Conservation (phyloP, 2,113 vertebrate species). For the Podarcis cretensis region DNA sequence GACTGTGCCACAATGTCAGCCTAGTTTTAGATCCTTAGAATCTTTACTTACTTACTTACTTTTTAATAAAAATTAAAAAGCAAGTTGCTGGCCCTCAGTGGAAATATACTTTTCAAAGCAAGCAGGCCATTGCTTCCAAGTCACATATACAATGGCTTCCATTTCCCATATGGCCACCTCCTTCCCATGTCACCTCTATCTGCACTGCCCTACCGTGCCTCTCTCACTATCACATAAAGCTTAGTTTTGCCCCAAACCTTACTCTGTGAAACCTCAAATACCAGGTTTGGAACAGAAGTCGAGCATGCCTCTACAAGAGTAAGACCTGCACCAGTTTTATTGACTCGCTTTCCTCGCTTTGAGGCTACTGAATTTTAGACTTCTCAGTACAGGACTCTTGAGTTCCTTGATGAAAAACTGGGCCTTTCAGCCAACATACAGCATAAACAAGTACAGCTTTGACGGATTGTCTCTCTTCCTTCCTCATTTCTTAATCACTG, state of each 20-base stretch:
- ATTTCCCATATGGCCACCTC: not conserved
- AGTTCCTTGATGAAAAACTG: not conserved
- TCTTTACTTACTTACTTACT: not conserved
- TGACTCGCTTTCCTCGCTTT: not conserved
- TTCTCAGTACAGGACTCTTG: not conserved
- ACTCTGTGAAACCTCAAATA: not conserved
- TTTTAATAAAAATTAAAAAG: not conserved
- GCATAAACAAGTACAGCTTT: not conserved
- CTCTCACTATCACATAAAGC: not conserved
- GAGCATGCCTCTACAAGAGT: no score
- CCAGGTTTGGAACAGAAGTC: not conserved
- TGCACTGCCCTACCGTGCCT: not conserved
- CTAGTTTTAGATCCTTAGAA: not conserved
- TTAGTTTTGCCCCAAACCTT: not conserved
- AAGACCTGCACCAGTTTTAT: not conserved
- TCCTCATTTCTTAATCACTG: not conserved
- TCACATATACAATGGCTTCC: no score
- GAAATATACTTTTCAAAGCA: not conserved
- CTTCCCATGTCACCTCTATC: not conserved
- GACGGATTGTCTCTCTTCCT: not conserved
- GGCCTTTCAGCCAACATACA: not conserved
- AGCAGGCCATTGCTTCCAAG: not conserved
- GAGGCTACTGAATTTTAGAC: not conserved
- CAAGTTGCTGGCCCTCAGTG: not conserved
- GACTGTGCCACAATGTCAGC: not conserved